Conservation (phyloP, 2,113 vertebrate genomes). For the Oreochromis tanganicae region DNA sequence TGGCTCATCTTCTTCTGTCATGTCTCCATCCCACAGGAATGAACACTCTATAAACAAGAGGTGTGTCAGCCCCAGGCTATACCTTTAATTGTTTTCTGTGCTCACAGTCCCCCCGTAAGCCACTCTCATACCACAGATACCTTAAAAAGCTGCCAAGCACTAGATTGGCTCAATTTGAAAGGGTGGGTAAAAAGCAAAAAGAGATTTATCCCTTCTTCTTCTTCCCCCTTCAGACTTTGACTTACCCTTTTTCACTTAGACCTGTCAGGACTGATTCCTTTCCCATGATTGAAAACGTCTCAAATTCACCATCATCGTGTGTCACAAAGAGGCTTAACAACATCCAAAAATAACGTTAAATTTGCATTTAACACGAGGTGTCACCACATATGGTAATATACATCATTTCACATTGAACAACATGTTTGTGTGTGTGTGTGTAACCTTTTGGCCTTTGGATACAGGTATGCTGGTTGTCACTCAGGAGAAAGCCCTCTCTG, state of each 20-base stretch:
- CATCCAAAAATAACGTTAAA: not conserved
- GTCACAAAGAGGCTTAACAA: not conserved
- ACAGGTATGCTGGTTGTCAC: conserved; percentile 98
- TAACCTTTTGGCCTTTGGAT: conserved; percentile 96
- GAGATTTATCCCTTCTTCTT: conserved; percentile 23
- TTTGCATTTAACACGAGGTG: not conserved
- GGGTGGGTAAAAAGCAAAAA: conserved; percentile 26
- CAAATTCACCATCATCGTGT: not conserved
- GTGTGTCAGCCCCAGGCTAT: conserved; percentile 50
- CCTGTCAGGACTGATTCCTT: conserved; percentile 29
- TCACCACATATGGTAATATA: not conserved
- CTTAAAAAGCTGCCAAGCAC: conserved; percentile 49
- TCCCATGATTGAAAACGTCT: not conserved
- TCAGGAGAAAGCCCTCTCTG: conserved; percentile 94
- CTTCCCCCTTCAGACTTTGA: conserved; percentile 1
- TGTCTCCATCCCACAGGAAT: conserved; percentile 53
- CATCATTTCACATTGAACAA: not conserved
- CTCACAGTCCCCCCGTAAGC: conserved; percentile 29
- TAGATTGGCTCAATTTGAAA: conserved; percentile 57
- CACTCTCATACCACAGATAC: conserved; percentile 29
- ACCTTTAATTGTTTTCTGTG: conserved; percentile 67
- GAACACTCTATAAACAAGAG: conserved; percentile 60
- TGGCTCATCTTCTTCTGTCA: conserved; percentile 42
- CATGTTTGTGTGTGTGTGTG: not conserved
- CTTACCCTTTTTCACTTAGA: conserved; percentile 15